A percentile compares a stretch with the other conserved stretches of the same genome.
Conservation (phyloP, 2,888 invertebrate species). For the Tipula confusa region DNA sequence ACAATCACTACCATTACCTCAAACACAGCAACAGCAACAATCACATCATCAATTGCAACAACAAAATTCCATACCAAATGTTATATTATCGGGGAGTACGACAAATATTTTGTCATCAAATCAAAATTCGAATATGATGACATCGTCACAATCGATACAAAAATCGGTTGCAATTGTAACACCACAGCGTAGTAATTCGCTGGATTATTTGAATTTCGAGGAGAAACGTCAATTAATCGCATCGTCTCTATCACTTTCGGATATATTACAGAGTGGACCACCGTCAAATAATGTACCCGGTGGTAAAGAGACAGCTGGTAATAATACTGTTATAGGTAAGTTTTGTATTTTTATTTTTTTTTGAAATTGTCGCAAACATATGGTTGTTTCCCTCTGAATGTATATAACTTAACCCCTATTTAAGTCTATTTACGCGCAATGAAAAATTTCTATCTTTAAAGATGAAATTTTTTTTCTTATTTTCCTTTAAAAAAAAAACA, state of each 20-base stretch:
- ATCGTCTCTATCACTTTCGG: constrained; percentile 79
- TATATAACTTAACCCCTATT: neutral
- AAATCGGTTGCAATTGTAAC: constrained; percentile 65
- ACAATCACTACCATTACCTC: neutral
- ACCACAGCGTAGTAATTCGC: constrained; percentile 73
- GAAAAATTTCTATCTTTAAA: too few species aligned
- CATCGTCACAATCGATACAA: constrained; percentile 42
- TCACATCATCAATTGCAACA: constrained; percentile 31
- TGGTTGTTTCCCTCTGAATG: neutral
- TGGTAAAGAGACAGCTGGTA: constrained; percentile 51
- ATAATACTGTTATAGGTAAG: constrained; percentile 47
- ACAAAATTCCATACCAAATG: constrained; percentile 32
- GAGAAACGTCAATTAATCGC: constrained; percentile 87
- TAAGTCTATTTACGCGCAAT: neutral
- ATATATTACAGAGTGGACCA: constrained; percentile 72
- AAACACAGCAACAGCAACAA: constrained; percentile 30
- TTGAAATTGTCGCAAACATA: neutral
- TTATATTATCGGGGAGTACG: constrained; percentile 34
- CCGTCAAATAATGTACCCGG: constrained; percentile 51
- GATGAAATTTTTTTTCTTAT: neutral
- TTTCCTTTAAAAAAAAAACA: neutral
- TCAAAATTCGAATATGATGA: constrained; percentile 20
- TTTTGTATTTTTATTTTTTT: neutral
- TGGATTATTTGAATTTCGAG: constrained; percentile 87
- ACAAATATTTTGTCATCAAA: constrained; percentile 40